These are phyloP conservation scores for Deladenus siricidicola DNA, from an alignment of 2,888 invertebrate genomes.

Conservation along the genomic window DNA sequence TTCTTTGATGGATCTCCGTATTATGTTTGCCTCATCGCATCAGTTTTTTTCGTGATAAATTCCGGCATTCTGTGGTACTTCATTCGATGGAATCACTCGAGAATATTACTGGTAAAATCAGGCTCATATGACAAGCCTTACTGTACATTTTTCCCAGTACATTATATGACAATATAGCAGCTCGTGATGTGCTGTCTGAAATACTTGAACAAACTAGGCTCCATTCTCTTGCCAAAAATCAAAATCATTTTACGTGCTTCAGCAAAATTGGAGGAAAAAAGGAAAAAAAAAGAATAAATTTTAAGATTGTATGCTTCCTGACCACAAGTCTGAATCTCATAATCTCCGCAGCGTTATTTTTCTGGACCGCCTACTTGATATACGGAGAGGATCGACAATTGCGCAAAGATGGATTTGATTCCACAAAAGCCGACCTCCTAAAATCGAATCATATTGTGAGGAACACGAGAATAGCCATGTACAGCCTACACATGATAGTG, in stretches of 20 bases:
- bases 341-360: conserved; percentile 41
- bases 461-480: conserved; percentile 52
- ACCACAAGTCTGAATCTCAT: conserved; percentile 40
- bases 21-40: conserved; percentile 31
- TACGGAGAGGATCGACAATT: conserved; percentile 32
- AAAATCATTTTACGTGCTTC: no score
- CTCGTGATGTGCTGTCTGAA: no score
- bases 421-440: conserved; percentile 25
- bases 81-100: conserved; percentile 23
- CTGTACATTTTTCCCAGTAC: no score
- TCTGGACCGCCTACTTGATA: conserved; percentile 47
- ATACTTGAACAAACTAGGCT: no score
- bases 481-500: conserved; percentile 47
- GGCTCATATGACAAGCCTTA: no score
- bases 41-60: conserved; percentile 40
- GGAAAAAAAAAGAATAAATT: no score
- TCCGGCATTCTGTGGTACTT: conserved; percentile 40
- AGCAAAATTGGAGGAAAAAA: no score
- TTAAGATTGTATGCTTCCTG: conserved; percentile 40
- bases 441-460: conserved; percentile 46
- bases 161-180: no score
- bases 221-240: no score
- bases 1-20: conserved; percentile 51
- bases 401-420: conserved; percentile 27
- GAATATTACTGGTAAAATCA: conserved; percentile 36